Conservation (phyloP, 2,797 vertebrate species). For the Spea hammondii region DNA sequence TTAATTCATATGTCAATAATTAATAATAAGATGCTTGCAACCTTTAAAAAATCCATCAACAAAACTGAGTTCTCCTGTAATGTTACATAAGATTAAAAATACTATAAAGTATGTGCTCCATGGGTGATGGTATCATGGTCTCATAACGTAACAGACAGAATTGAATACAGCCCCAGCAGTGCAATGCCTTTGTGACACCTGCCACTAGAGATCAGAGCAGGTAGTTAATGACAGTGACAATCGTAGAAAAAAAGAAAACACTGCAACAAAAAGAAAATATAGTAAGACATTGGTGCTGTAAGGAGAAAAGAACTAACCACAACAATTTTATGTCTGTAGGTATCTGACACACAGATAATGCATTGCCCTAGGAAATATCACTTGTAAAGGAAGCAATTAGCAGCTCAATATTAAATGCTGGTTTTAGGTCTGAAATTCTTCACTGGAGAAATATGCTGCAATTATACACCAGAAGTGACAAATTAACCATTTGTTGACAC, state of each 20-base stretch:
- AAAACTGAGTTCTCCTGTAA: too few species aligned
- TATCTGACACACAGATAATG: conserved; percentile 37
- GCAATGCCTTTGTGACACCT: conserved; percentile 13
- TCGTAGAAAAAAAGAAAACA: conserved; percentile 1
- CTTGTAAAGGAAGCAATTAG: conserved; percentile 50
- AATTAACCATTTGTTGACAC: conserved; percentile 15
- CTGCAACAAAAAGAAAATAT: conserved; percentile 2
- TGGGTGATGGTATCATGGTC: neutral
- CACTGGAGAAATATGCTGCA: conserved; percentile 29
- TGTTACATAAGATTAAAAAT: too few species aligned
- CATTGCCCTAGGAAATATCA: conserved; percentile 38
- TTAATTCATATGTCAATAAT: too few species aligned
- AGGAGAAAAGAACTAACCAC: neutral
- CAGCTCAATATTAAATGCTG: conserved; percentile 44
- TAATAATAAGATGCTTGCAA: too few species aligned
- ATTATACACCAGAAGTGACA: conserved; percentile 26
- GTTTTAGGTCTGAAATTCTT: conserved; percentile 38
- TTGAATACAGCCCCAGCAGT: neutral
- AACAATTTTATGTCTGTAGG: conserved; percentile 32
- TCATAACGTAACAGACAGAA: neutral
- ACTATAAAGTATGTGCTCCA: too few species aligned
- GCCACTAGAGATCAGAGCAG: conserved; percentile 9
- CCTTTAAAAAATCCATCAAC: too few species aligned
- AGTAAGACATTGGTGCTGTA: conserved; percentile 2
- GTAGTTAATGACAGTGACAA: conserved; percentile 1